Base-by-base conservation (phyloP, 2,113 vertebrate genomes). In the Mixornis gularis region DNA sequence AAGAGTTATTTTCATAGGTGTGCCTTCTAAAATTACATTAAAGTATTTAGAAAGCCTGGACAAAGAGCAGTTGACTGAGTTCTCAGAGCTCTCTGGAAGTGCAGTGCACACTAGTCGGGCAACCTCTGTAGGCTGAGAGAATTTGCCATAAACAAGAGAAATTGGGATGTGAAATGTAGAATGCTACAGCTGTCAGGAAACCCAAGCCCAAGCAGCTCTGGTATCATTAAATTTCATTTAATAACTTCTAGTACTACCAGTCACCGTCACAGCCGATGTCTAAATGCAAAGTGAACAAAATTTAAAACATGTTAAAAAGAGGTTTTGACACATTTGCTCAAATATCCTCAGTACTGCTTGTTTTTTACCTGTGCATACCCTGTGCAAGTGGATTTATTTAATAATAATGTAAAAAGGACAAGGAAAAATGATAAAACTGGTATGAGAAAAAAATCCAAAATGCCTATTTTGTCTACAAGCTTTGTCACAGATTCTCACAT, bases 141-240 rank as follows among this genome's bases (percentile, higher is more conserved):
- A 73, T 87, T 93, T 76, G 63, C 41, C 32, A 88, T 34, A n/a
- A 27, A 58, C 12, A 14, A 46, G 48, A 70, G 55, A 70, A 85
- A 66, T 41, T 9, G 59, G 65, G 44, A 63, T 60, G 41, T 68
- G 82, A 78, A 85, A 69, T 68, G 49, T 5, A 19, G 58, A 87
- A 38, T 55, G 48, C 69, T 34, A 20, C 65, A 92, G 63, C 92
- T 89, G 87, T 73, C 40, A 30, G 24, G 87, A 77, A 80, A 77
- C 59, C 27, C 63, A 76, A 72, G 46, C 66, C 27, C 12, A 43
- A 59, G 80, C 52, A 89, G 55, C 64, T 73, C 55, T 77, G 73
- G 10, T 85, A 53, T 64, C 24, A 8, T 46, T 58, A 48, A 51
- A 65, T 86, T 78, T 64, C 43, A 30, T 70, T 44, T 79, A 66